Evolutionary conservation across 2,888 invertebrate genomes (phyloP), one percentile per base, ranked within the genome.

Genomic region (Hylaea fasciaria): DNA sequence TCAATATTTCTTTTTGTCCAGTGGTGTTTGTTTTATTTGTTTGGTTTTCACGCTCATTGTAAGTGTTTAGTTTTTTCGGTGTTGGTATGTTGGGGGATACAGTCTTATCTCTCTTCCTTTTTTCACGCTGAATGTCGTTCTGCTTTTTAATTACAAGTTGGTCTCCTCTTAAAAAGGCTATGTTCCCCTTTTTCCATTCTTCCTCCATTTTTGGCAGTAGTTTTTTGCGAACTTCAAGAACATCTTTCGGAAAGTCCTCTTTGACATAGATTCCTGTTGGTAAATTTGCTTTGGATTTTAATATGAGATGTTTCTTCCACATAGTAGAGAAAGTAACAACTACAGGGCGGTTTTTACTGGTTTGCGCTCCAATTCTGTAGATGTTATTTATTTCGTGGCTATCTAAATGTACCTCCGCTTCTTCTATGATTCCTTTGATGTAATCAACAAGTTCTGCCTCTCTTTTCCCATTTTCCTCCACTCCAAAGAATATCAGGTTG

Each of bases 301-400:
- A 12, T 7, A 65, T 61, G 1, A 53, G 28, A 37, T 64, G 60
- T 61, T 60, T 64, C 32, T 64, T 61, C 55, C 60, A 64, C 1
- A 16, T 22, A 4, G 56, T 39, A 16, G 58, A 52, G 9, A 61
- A 3, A 10, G 61, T 48, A 2, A 62, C 29, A 37, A 55, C 39
- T 0, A 60, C 46, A 4, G 64, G 64, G 10, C 57, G 51, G 35
- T 50, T 59, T 54, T 50, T 56, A 5, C 47, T 48, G 4, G 22
- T 32, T 2, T 56, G 9, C 17, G n/a, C 5, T 9, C 63, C 63
- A 13, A 63, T 63, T 48, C 56, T 63, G 10, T 59, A 14, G 9
- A 63, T 22, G 13, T 61, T 35, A 14, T 41, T 65, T 35, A 60
- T 66, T 52, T 66, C 65, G 10, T 66, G 54, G n/a, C 57, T 60